These are phyloP conservation scores for Typhlomys cinereus DNA, from an alignment of 2,113 vertebrate species.

Conservation along the genomic window DNA sequence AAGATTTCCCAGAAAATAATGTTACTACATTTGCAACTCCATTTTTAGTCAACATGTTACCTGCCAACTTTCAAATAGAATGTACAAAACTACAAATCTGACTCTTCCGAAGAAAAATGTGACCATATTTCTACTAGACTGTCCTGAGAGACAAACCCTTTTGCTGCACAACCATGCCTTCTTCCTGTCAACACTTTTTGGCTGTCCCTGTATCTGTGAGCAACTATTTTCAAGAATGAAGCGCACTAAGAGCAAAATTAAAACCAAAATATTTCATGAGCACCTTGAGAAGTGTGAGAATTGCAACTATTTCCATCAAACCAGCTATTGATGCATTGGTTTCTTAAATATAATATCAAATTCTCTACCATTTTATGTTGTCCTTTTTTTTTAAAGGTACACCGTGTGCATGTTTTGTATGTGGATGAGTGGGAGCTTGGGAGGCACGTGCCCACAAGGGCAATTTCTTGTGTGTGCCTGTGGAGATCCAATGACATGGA, in stretches of 20 bases:
- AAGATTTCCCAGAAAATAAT: background rate
- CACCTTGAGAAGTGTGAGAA: background rate
- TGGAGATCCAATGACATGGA: too few relatives aligned
- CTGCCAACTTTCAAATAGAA: background rate
- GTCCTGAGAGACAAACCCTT: background rate
- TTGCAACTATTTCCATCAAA: background rate
- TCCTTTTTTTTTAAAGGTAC: too few relatives aligned
- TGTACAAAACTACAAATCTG: background rate
- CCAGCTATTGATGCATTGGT: background rate
- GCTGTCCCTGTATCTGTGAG: background rate
- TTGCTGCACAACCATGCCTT: background rate
- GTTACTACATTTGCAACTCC: background rate
- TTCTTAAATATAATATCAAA: background rate
- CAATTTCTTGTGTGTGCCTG: too few relatives aligned
- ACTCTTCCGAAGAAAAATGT: background rate
- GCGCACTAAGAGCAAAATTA: background rate
- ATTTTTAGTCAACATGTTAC: background rate
- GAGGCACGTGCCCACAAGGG: too few relatives aligned
- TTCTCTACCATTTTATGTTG: background rate
- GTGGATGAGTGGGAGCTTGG: too few relatives aligned
- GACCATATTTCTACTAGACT: background rate
- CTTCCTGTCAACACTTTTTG: background rate
- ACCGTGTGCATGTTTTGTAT: too few relatives aligned
- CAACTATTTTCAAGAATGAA: conserved; percentile 2
- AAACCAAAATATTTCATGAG: background rate